Evolutionary conservation across 2,888 invertebrate genomes (phyloP), one percentile per base, ranked within the genome.

Genomic region (Abrostola triplasia): DNA sequence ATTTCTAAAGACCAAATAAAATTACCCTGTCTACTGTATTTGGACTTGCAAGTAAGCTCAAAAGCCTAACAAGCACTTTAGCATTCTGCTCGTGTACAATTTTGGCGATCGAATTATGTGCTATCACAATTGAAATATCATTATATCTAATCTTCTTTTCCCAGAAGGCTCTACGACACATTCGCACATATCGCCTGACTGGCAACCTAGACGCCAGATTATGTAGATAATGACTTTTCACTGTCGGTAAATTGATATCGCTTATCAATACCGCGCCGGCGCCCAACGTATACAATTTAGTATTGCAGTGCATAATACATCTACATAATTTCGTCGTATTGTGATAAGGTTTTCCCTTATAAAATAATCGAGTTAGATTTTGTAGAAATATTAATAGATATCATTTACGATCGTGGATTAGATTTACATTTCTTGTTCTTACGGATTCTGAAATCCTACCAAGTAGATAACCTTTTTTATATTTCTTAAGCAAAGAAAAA

Each of bases 241-340:
- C 50, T 52, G 47, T 24, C 51, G 24, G 40, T 48, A 42, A 58
- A 36, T 13, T 59, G 56, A 70, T 76, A 68, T 38, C 51, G 35
- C 44, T 64, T 72, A 72, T 78, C 69, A 60, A 54, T 48, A 42
- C 52, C 56, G 48, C 56, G 66, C 79, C 51, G 76, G 76, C 76
- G 76, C 76, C 49, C 71, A 75, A 75, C 56, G 35, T n/a, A 51
- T 53, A 53, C n/a, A 11, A 24, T 41, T 35, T 35, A 41, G 4
- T 53, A 10, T 37, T 61, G 61, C 73, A 55, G 5, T 11, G 36
- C 49, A 38, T 41, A 64, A 68, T 57, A 54, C 53, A n/a, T n/a
- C 48, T 52, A 60, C 52, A 65, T 58, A 52, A 70, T 61, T 77
- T 79, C 79, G 41, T 49, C 47, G 77, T 76, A 77, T 65, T 60